Base-by-base conservation (phyloP, 2,797 vertebrate genomes). In the Scolopax bukidnonensis region DNA sequence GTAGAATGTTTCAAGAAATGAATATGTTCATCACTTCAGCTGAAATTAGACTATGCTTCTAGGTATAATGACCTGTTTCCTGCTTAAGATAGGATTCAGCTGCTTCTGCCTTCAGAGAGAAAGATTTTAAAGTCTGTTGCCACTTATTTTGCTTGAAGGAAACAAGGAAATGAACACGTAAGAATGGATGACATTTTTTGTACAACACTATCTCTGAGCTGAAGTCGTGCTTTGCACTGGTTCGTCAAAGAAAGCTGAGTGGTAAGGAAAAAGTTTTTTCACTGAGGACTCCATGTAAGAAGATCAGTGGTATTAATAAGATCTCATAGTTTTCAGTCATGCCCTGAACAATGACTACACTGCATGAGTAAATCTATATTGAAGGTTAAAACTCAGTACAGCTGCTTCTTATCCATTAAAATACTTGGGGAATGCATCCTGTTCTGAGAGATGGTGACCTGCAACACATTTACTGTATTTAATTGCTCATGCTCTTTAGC, bases 281-380 rank as follows among this genome's bases (percentile, higher is more conserved):
- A 48, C 47, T 50, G 36, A 56, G n/a, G 28, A 50, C 36, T 4
- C 6, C 24, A 4, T 38, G 21, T 25, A 28, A 38, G 11, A 40
- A 51, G 14, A 56, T 41, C 8, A 11, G 15, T 41, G 71, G 6
- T 36, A 18, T 32, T 45, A 56, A 38, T 27, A 48, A 20, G 33
- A 21, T 81, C 9, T 76, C 4, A 3, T 5, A 25, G n/a, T 33
- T 76, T 17, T 59, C 7, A 21, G 21, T 4, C 0, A 1, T 65
- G 18, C 25, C 5, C 15, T 12, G 8, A 77, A 36, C 25, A 48
- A 48, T 2, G 6, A 65, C 27, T 14, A 57, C 7, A 13, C 43
- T 81, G 30, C 10, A 14, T 24, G 18, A 23, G 18, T 51, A 47
- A 69, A 25, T 53, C 25, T 40, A 9, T 70, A 33, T 10, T 40